A percentile compares a stretch with the other conserved stretches of the same genome.
Conservation (phyloP, 2,113 vertebrate genomes). For the Haemorhous mexicanus region DNA sequence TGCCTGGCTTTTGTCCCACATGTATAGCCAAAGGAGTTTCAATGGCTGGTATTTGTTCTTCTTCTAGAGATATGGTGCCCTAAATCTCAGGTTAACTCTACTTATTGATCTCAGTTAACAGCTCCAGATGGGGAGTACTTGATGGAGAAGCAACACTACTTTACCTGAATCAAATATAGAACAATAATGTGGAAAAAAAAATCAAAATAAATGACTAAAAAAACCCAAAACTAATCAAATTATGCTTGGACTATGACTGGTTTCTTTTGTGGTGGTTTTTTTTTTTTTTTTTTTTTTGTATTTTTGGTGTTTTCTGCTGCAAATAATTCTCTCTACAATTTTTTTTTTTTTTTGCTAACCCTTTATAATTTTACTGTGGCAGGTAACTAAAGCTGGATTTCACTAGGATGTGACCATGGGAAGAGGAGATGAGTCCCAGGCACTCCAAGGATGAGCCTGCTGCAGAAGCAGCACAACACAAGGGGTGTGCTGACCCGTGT, state of each 20-base stretch:
- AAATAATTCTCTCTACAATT: background rate
- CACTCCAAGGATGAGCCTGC: background rate
- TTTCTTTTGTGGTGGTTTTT: no score
- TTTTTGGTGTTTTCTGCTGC: no score
- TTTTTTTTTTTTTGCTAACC: no score
- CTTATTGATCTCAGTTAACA: background rate
- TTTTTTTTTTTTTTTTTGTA: background rate
- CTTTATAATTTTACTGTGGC: background rate
- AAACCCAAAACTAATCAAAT: background rate
- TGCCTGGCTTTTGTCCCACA: background rate
- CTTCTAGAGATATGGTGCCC: background rate
- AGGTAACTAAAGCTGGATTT: background rate
- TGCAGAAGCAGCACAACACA: background rate
- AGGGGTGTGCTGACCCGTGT: background rate
- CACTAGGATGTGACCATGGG: background rate
- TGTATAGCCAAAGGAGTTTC: background rate
- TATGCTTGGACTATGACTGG: rapidly evolving
- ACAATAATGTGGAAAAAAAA: background rate
- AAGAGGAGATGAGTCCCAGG: background rate
- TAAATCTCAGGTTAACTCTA: background rate
- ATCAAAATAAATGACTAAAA: background rate
- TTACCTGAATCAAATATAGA: background rate
- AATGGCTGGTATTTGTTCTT: background rate
- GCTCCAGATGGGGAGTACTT: background rate
- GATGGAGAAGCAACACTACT: background rate